Conservation (phyloP, 2,113 vertebrate genomes). For the Scomber japonicus region DNA sequence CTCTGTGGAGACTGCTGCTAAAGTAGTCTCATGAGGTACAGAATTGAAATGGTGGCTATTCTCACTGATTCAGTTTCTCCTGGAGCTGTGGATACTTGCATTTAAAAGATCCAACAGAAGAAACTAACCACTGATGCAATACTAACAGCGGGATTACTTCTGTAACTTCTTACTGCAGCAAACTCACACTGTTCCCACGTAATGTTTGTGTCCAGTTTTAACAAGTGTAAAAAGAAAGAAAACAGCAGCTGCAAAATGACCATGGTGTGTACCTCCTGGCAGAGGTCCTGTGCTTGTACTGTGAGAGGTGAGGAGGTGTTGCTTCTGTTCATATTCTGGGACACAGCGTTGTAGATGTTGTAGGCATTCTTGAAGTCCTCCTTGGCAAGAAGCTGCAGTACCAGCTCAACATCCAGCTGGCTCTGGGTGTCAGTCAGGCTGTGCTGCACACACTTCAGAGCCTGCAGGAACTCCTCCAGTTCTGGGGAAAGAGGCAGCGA, state of each 20-base stretch:
- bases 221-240: not conserved
- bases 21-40: not conserved
- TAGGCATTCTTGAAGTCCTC: conserved; percentile 94
- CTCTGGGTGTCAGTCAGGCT: conserved; percentile 92
- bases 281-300: conserved; percentile 90
- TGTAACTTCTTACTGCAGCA: not conserved
- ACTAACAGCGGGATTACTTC: not conserved
- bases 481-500: conserved; percentile 81
- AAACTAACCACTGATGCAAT: not conserved
- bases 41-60: conserved; percentile 2
- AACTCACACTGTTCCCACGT: not conserved
- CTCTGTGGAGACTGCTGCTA: conserved; percentile 1
- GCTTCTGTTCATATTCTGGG: conserved; percentile 90
- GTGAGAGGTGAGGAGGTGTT: conserved; percentile 91
- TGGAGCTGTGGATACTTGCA: not conserved
- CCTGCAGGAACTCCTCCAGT: conserved; percentile 90
- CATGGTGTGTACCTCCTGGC: conserved; percentile 88
- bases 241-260: not conserved
- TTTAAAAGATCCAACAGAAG: not conserved
- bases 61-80: not conserved
- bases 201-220: not conserved
- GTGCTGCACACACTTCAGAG: conserved; percentile 90
- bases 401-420: conserved; percentile 91
- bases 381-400: conserved; percentile 90
- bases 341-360: conserved; percentile 90